These are phyloP conservation scores for Corythoichthys intestinalis DNA, from an alignment of 2,113 vertebrate genomes.

Conservation along the genomic window DNA sequence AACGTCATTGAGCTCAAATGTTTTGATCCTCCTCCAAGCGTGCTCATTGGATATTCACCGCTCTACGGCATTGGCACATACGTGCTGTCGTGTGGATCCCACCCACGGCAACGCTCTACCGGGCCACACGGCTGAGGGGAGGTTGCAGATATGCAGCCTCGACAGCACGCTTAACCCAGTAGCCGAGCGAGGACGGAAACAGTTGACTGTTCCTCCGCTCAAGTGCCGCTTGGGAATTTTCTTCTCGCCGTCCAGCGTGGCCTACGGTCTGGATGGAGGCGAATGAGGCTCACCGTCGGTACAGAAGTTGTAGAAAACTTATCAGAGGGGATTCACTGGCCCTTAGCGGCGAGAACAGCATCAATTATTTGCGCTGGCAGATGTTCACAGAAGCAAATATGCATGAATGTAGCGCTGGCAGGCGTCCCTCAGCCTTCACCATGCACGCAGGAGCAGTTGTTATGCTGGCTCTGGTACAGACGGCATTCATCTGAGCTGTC, in stretches of 20 bases:
- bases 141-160: constrained; percentile 47
- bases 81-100: constrained; percentile 39
- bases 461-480: constrained; percentile 68
- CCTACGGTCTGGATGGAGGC: constrained; percentile 35
- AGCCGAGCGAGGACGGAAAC: constrained; percentile 59
- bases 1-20: constrained; percentile 48
- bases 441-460: constrained; percentile 65
- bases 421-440: constrained; percentile 70
- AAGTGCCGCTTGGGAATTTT: constrained; percentile 62
- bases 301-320: constrained; percentile 70
- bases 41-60: constrained; percentile 51
- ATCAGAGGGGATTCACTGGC: constrained; percentile 67
- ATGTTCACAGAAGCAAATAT: constrained; percentile 83
- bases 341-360: constrained; percentile 71
- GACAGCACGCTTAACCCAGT: constrained; percentile 43
- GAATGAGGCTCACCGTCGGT: constrained; percentile 17
- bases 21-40: constrained; percentile 59
- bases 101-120: constrained; percentile 46
- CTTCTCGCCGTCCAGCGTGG: constrained; percentile 46
- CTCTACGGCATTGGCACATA: constrained; percentile 20
- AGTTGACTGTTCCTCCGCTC: constrained; percentile 52
- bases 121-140: constrained; percentile 40
- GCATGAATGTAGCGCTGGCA: constrained; percentile 79
- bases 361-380: constrained; percentile 80
- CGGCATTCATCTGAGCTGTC: constrained; percentile 68